phyloP scores from a whole-genome alignment of 2,797 vertebrate genomes.

The Emys orbicularis region DNA sequence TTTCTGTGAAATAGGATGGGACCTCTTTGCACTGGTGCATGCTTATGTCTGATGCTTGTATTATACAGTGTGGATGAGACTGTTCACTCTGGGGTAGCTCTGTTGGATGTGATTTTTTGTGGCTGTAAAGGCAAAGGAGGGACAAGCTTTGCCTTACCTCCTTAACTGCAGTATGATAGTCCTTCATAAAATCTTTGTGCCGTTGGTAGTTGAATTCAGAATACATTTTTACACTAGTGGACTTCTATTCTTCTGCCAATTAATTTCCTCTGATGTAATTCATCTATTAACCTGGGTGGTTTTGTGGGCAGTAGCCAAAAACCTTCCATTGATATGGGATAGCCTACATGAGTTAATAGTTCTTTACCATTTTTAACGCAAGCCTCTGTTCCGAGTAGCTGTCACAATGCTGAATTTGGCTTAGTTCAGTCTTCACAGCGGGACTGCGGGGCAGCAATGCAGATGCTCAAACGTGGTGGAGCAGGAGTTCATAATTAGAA shows the following conservation, averaged over 20 bases:
- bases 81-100: background rate
- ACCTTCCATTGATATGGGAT: background rate
- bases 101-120: background rate
- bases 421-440: no score
- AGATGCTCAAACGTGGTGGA: no score
- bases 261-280: constrained; percentile 30
- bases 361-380: constrained; percentile 7
- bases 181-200: background rate
- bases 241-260: constrained; percentile 17
- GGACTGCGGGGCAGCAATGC: no score
- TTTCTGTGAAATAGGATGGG: background rate
- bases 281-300: background rate
- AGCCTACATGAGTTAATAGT: background rate
- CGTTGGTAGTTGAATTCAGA: background rate
- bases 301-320: constrained; percentile 5
- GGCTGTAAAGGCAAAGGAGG: background rate
- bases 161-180: background rate
- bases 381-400: no score
- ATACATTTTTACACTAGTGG: background rate
- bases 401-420: no score
- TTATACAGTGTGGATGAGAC: background rate
- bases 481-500: no score
- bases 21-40: background rate
- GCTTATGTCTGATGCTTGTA: background rate
- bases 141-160: background rate